Evolutionary conservation across 1,140 invertebrate species (phyloP).

Genomic region (Drosophila auraria): DNA sequence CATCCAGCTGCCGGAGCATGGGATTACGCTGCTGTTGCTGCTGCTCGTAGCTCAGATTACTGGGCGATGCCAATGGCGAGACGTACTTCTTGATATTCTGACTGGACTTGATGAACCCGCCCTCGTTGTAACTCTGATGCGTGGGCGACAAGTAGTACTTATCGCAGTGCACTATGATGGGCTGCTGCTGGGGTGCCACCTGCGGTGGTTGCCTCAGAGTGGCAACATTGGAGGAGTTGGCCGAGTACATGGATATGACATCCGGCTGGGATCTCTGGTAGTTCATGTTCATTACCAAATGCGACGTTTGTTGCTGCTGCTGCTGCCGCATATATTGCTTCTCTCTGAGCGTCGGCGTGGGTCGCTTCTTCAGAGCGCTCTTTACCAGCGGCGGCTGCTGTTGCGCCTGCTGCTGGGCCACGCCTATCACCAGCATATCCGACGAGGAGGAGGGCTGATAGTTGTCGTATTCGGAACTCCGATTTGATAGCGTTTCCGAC

Average conservation of each 20-base stretch:
- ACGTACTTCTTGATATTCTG: slow-evolving; percentile 83
- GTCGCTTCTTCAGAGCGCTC: slow-evolving; percentile 70
- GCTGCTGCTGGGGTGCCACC: slow-evolving; percentile 74
- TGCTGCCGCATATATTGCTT: slow-evolving; percentile 61
- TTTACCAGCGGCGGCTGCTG: slow-evolving; percentile 69
- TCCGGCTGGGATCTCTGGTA: slow-evolving; percentile 59
- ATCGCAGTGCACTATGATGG: slow-evolving; percentile 80
- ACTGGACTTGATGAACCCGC: slow-evolving; percentile 82
- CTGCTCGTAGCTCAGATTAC: slow-evolving; percentile 62
- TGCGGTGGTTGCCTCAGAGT: slow-evolving; percentile 75
- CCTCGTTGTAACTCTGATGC: slow-evolving; percentile 79
- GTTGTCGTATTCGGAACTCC: slow-evolving; percentile 81
- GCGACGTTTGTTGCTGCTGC: slow-evolving; percentile 46
- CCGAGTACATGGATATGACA: slow-evolving; percentile 77
- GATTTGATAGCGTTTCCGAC: slow-evolving; percentile 79
- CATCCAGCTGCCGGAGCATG: slow-evolving; percentile 67
- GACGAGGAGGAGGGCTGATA: slow-evolving; percentile 56
- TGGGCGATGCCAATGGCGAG: slow-evolving; percentile 72
- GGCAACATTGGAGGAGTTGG: slow-evolving; percentile 81
- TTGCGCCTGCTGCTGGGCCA: slow-evolving; percentile 70
- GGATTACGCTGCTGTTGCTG: slow-evolving; percentile 49
- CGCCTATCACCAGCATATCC: slow-evolving; percentile 72
- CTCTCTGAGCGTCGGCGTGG: slow-evolving; percentile 66
- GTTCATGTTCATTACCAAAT: slow-evolving; percentile 46
- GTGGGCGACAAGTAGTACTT: slow-evolving; percentile 82